Conservation (phyloP, 2,797 vertebrate species). For the Coccyzus lansbergi region DNA sequence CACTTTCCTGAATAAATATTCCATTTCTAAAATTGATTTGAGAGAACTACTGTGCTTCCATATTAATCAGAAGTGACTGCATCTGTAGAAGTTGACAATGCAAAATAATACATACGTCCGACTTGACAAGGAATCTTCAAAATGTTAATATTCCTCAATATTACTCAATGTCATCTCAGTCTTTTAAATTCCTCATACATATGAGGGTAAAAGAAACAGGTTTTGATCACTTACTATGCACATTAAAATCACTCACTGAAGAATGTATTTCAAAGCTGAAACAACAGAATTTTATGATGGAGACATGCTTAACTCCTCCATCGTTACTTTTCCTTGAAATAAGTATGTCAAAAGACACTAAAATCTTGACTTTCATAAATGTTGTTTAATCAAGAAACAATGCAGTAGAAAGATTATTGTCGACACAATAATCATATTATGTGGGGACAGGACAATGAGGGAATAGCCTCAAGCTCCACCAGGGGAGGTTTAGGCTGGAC, state of each 20-base stretch:
- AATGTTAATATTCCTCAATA: background rate
- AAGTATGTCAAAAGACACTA: background rate
- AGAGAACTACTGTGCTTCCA: background rate
- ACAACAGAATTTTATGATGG: background rate
- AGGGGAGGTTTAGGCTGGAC: no score
- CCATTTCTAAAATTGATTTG: background rate
- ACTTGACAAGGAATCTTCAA: background rate
- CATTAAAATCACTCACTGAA: background rate
- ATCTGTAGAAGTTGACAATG: background rate
- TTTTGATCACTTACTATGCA: background rate
- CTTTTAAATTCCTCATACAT: background rate
- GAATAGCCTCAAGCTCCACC: no score
- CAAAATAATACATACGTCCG: background rate
- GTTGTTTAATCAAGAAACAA: background rate
- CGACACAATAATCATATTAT: no score
- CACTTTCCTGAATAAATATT: background rate
- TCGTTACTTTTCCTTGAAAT: background rate
- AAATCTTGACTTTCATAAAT: background rate
- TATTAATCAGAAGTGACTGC: background rate
- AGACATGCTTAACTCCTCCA: background rate
- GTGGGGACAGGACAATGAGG: no score
- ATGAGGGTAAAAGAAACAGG: background rate
- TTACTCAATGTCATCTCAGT: background rate
- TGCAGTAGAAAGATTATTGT: background rate
- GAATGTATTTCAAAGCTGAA: background rate